These are phyloP conservation scores for Crotalus horridus DNA, from an alignment of 2,113 vertebrate species.

Conservation along the genomic window DNA sequence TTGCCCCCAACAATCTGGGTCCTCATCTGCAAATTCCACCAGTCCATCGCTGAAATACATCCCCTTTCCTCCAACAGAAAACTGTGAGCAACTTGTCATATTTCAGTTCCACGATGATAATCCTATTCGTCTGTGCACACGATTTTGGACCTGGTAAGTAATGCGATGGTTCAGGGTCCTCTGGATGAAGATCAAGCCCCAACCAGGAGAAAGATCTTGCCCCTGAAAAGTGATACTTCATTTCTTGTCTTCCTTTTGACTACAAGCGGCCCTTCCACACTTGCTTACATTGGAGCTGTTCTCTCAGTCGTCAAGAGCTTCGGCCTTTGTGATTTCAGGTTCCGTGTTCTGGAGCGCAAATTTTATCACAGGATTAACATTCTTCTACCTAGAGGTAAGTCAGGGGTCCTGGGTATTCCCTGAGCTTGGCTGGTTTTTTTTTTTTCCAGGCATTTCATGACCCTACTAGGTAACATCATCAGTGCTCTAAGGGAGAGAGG, in stretches of 20 bases:
- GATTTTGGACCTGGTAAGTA: slow-evolving; percentile 88
- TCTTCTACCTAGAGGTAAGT: slow-evolving; percentile 87
- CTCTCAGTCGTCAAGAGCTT: slow-evolving; percentile 86
- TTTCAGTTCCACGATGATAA: slow-evolving; percentile 81
- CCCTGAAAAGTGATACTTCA: neutral
- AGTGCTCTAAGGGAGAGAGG: neutral
- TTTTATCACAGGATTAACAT: slow-evolving; percentile 84
- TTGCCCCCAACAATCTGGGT: too few species aligned
- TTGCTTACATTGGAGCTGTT: slow-evolving; percentile 89
- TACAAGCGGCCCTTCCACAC: slow-evolving; percentile 80
- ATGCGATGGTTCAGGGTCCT: too few species aligned
- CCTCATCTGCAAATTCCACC: neutral
- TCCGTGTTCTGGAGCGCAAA: slow-evolving; percentile 89
- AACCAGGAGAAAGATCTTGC: neutral
- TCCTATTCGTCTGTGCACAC: slow-evolving; percentile 82
- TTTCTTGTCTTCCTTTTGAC: neutral
- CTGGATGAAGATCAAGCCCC: neutral
- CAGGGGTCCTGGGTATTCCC: neutral
- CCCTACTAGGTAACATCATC: neutral
- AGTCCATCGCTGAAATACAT: neutral
- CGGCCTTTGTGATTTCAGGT: slow-evolving; percentile 88
- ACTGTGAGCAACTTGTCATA: slow-evolving; percentile 79
- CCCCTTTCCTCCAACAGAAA: slow-evolving; percentile 38
- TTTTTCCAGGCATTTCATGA: neutral
- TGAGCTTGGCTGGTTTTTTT: neutral